Evolutionary conservation across 2,797 vertebrate genomes (phyloP).

Genomic region (Buceros bicornis): DNA sequence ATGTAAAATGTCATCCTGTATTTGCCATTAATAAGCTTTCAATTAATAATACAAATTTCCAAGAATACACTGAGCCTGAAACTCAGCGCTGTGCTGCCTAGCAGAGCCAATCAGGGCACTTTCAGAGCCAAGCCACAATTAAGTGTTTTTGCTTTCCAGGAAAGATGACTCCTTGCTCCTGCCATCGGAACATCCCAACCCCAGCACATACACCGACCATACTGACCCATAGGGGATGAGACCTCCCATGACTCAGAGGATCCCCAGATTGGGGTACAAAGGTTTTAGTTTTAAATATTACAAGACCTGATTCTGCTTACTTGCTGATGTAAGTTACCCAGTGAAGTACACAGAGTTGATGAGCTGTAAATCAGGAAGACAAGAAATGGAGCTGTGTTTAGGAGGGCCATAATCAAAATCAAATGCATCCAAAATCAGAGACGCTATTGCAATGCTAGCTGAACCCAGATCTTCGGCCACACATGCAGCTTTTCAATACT

Average conservation of each 20-base stretch:
- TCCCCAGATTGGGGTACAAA: neutral
- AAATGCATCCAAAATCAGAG: neutral
- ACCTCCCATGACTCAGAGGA: neutral
- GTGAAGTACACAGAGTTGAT: neutral
- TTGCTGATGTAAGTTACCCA: neutral
- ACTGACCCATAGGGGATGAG: neutral
- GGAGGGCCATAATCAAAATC: neutral
- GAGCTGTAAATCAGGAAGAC: neutral
- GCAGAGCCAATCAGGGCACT: slow-evolving; percentile 82
- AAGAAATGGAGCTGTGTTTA: neutral
- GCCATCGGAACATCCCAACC: neutral
- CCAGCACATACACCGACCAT: neutral
- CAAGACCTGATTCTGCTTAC: neutral
- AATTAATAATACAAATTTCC: slow-evolving; percentile 88
- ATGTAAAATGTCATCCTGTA: slow-evolving; percentile 91
- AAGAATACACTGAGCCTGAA: slow-evolving; percentile 80
- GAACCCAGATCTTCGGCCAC: neutral
- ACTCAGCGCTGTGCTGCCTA: slow-evolving; percentile 65
- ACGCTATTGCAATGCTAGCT: neutral
- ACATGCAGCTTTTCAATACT: neutral
- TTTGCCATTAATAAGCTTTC: slow-evolving; percentile 89
- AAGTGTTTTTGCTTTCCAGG: slow-evolving; percentile 47
- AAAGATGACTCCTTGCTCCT: neutral
- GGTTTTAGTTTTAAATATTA: neutral
- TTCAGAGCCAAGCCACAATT: slow-evolving; percentile 76